A percentile compares a stretch with the other conserved stretches of the same genome.
Conservation (phyloP, 2,888 invertebrate species). For the Acanthoscelides obtectus region DNA sequence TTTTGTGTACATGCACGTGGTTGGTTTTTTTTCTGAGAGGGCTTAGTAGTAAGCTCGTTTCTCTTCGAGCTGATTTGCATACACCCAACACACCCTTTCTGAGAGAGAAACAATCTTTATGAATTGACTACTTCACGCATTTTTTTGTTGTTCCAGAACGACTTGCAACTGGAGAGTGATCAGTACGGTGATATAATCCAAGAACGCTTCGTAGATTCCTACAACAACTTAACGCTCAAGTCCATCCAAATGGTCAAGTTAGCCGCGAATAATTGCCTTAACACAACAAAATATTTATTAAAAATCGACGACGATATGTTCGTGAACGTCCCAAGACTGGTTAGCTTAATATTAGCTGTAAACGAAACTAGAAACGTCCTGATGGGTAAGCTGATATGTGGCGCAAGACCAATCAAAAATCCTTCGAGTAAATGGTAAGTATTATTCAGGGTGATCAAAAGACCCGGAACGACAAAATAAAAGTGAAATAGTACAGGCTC, state of each 20-base stretch:
- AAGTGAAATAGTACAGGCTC: constrained; percentile 33
- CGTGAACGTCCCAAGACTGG: constrained; percentile 56
- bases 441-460: no score
- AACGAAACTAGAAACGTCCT: constrained; percentile 51
- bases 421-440: constrained; percentile 71
- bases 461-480: constrained; percentile 1
- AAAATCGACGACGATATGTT: constrained; percentile 88
- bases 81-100: no score
- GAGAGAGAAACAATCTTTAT: no score
- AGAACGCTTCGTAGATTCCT: constrained; percentile 77
- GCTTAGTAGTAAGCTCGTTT: no score
- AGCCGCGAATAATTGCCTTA: constrained; percentile 63
- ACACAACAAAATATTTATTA: constrained; percentile 58
- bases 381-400: constrained; percentile 74
- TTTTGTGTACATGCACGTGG: no score
- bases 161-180: constrained; percentile 62
- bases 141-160: constrained; percentile 49
- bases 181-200: constrained; percentile 74
- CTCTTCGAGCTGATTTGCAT: no score
- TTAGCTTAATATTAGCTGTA: constrained; percentile 27
- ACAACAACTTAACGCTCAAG: constrained; percentile 82
- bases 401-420: constrained; percentile 70
- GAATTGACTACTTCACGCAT: background rate
- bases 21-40: no score
- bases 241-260: constrained; percentile 81